phyloP scores from a whole-genome alignment of 2,888 invertebrate genomes.

The Miltochrista miniata region DNA sequence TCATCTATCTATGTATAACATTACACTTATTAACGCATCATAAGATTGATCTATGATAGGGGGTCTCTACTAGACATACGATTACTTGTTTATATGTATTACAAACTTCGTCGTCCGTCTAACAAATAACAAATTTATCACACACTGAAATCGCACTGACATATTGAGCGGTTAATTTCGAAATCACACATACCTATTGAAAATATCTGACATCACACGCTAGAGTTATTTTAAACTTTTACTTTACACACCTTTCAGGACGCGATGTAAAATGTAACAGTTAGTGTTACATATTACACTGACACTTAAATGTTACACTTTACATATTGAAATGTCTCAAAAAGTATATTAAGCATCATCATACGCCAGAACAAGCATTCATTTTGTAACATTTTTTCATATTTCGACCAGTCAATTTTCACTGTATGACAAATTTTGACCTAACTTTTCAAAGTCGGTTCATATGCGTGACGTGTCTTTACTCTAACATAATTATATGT shows the following conservation, averaged over 20 bases:
- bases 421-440: constrained; percentile 14
- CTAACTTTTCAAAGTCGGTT: constrained; percentile 10
- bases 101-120: constrained; percentile 10
- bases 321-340: too few species aligned
- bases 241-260: too few species aligned
- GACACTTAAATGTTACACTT: too few species aligned
- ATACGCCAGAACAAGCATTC: too few species aligned
- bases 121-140: constrained; percentile 4
- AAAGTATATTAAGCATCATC: neutral
- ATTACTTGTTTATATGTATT: constrained; percentile 14
- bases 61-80: constrained; percentile 37
- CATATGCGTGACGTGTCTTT: constrained; percentile 16
- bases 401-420: constrained; percentile 4
- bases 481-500: constrained; percentile 48
- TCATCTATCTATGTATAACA: constrained; percentile 63
- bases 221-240: too few species aligned
- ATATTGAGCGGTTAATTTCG: constrained; percentile 1
- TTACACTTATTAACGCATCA: constrained; percentile 64
- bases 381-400: neutral
- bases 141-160: neutral
- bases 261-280: too few species aligned
- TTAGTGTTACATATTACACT: too few species aligned
- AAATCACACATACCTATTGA: neutral
- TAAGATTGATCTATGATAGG: constrained; percentile 63
- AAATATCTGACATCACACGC: neutral